Base-by-base conservation (phyloP, 2,113 vertebrate species). In the Xenopus tropicalis region DNA sequence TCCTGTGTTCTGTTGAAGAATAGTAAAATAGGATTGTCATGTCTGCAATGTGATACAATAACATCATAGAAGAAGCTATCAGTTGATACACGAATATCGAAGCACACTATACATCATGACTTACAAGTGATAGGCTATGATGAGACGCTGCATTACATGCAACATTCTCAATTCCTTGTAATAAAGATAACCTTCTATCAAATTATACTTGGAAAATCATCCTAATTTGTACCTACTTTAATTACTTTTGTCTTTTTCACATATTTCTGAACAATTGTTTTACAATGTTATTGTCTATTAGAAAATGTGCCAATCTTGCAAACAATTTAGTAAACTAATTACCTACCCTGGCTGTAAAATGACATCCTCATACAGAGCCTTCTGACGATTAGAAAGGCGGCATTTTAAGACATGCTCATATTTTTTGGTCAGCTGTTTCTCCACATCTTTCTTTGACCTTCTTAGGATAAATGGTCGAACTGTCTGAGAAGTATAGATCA, bases 401-500 rank as follows among this genome's bases (percentile, higher is more conserved):
- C 95, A 97, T 78, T 97, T 97, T 0, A 97, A 86, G 74, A 97
- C 94, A 25, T 97, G 94, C 29, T 97, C 95, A 0, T 96, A 95
- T 78, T 95, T 97, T 84, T 96, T 97, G 6, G 93, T 88, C 25
- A 97, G 88, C 83, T 97, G 95, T 80, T 97, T 97, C 71, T 97
- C 95, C n/a, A 96, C 94, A 0, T 97, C 94, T 59, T 93, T 89
- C 83, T 96, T 96, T 43, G 94, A 95, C 79, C 95, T 93, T 37
- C 94, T 85, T 84, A 97, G 85, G 81, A 97, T 95, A 84, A 97
- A 97, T 0, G 94, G 95, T 59, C 96, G 94, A 78, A 97, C 96
- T 92, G 96, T 93, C 94, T 97, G 78, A 22, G 79, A 74, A 0
- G 42, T 37, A 29, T 3, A 16, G 77, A 63, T 67, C 61, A 77